phyloP scores from a whole-genome alignment of 1,140 invertebrate species.

The Phortica variegata region DNA sequence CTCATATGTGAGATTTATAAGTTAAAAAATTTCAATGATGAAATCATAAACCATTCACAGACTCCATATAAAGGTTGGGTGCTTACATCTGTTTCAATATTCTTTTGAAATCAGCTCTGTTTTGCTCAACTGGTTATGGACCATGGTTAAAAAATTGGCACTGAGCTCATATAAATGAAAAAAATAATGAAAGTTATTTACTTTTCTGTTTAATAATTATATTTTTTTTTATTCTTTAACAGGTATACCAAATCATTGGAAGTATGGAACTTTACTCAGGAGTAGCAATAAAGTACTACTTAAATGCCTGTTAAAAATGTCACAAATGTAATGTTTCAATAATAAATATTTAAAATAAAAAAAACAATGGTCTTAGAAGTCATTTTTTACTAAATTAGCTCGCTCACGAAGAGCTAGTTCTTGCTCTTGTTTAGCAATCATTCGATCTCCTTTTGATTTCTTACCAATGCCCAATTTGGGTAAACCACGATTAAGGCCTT shows the following conservation, averaged over 20 bases:
- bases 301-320: too few species aligned
- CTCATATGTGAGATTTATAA: too few species aligned
- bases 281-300: too few species aligned
- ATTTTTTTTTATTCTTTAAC: slow-evolving; percentile 10
- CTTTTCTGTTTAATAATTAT: background rate
- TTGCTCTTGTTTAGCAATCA: slow-evolving; percentile 60
- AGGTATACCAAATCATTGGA: slow-evolving; percentile 2
- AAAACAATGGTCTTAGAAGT: slow-evolving; percentile 38
- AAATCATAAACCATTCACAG: slow-evolving; percentile 55
- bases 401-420: slow-evolving; percentile 42
- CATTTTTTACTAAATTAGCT: slow-evolving; percentile 56
- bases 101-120: slow-evolving; percentile 46
- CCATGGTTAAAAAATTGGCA: slow-evolving; percentile 52
- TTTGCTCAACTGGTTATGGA: slow-evolving; percentile 42
- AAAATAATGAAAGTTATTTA: background rate
- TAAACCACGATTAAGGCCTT: slow-evolving; percentile 91
- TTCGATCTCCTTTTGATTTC: slow-evolving; percentile 73
- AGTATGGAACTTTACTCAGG: background rate
- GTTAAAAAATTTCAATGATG: slow-evolving; percentile 30
- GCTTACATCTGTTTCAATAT: slow-evolving; percentile 46
- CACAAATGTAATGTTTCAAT: background rate
- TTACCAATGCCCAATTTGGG: slow-evolving; percentile 86
- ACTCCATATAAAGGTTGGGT: slow-evolving; percentile 45
- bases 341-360: slow-evolving; percentile 12
- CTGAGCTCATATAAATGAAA: slow-evolving; percentile 28